Conservation (phyloP, 2,797 vertebrate genomes). For the Acestrorhynchus altus region DNA sequence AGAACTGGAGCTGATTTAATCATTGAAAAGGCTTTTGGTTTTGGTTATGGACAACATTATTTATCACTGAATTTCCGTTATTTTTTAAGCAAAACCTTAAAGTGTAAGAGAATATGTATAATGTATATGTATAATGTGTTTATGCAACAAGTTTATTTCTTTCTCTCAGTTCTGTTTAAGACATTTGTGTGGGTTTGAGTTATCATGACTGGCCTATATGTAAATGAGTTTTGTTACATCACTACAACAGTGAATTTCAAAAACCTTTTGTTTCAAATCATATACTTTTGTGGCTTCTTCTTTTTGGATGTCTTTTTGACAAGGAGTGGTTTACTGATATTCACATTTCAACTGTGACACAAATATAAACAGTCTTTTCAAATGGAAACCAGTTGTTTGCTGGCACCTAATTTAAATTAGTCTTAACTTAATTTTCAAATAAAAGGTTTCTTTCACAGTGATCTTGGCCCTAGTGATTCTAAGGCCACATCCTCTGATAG, state of each 20-base stretch:
- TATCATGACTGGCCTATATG: too few species aligned
- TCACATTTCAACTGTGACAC: conserved; percentile 3
- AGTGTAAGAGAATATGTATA: too few species aligned
- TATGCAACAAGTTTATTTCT: not conserved
- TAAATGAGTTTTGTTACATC: too few species aligned
- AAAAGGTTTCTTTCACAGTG: conserved; percentile 57
- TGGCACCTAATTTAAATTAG: conserved; percentile 58
- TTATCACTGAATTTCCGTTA: not conserved
- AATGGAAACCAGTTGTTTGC: conserved; percentile 37
- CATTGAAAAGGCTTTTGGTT: not conserved
- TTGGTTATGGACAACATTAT: not conserved
- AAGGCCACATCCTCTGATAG: conserved; percentile 43
- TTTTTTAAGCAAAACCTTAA: not conserved
- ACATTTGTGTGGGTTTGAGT: not conserved
- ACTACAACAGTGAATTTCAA: not conserved
- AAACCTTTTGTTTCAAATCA: not conserved
- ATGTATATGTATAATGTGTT: too few species aligned
- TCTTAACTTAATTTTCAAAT: conserved; percentile 57
- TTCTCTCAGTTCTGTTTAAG: not conserved
- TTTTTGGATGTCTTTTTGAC: not conserved
- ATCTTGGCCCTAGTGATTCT: conserved; percentile 32
- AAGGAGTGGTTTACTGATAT: conserved; percentile 19
- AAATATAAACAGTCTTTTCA: conserved; percentile 35
- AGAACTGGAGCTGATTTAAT: too few species aligned
- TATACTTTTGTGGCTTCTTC: not conserved